Conservation (phyloP, 1,140 invertebrate genomes). For the Heliothis virescens region DNA sequence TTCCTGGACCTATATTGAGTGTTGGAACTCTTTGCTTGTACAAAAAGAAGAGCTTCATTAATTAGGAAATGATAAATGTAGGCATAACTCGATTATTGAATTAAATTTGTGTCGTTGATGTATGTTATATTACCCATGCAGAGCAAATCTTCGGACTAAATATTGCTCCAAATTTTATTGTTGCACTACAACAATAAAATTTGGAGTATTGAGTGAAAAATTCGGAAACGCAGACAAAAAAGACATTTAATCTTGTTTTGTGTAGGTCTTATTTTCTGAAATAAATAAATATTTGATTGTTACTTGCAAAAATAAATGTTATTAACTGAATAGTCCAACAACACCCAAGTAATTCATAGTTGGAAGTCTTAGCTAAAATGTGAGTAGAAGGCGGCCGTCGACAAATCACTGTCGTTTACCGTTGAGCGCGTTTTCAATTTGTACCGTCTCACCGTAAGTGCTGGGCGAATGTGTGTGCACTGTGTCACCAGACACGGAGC, state of each 20-base stretch:
- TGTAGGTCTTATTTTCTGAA: too few species aligned
- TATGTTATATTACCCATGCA: not conserved
- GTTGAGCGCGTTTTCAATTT: constrained; percentile 80
- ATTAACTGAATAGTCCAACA: constrained; percentile 38
- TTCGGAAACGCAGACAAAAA: too few species aligned
- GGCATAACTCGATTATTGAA: not conserved
- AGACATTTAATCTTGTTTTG: too few species aligned
- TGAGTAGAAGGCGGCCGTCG: constrained; percentile 58
- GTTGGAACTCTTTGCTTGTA: too few species aligned
- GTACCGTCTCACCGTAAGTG: constrained; percentile 75
- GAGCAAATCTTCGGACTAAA: too few species aligned
- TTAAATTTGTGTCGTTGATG: not conserved
- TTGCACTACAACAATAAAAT: too few species aligned
- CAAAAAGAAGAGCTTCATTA: too few species aligned
- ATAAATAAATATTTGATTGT: too few species aligned
- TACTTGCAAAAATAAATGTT: too few species aligned
- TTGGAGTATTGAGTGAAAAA: too few species aligned
- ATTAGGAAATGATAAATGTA: too few species aligned
- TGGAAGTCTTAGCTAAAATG: constrained; percentile 49
- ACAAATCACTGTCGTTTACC: constrained; percentile 81
- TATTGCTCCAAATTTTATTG: too few species aligned
- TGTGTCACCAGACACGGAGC: constrained; percentile 15
- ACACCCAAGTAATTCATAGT: constrained; percentile 36
- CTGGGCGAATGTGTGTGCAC: constrained; percentile 58
- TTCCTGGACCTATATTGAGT: not conserved